phyloP scores from a whole-genome alignment of 2,797 vertebrate species.

The Lacerta bilineata region DNA sequence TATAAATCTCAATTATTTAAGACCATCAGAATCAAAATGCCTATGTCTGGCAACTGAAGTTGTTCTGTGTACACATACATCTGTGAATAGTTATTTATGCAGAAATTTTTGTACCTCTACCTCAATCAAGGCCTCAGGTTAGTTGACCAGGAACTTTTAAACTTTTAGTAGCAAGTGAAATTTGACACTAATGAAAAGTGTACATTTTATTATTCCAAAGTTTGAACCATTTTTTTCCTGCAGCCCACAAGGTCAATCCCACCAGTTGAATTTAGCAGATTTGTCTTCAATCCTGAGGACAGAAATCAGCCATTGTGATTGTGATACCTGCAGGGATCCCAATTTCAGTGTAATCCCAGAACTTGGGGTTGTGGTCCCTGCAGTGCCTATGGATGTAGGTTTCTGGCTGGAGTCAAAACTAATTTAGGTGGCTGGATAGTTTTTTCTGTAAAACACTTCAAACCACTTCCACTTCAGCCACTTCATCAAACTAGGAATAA shows the following conservation, averaged over 20 bases:
- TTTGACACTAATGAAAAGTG: not conserved
- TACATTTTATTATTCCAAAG: not conserved
- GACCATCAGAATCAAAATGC: not conserved
- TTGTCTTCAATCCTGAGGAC: too few species aligned
- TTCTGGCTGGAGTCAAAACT: not conserved
- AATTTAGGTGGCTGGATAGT: not conserved
- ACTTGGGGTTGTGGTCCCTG: not conserved
- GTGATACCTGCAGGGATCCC: too few species aligned
- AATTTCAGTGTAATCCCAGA: too few species aligned
- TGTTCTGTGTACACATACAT: slow-evolving; percentile 2
- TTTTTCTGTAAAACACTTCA: too few species aligned
- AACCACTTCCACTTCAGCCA: too few species aligned
- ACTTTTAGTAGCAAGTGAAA: not conserved
- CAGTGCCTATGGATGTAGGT: not conserved
- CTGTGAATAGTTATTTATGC: slow-evolving; percentile 16
- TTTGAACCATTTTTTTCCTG: not conserved
- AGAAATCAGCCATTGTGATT: too few species aligned
- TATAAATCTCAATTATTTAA: not conserved
- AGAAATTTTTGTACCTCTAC: not conserved
- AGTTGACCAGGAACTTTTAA: not conserved
- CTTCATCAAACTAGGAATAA: too few species aligned
- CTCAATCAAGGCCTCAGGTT: not conserved
- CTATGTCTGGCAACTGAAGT: slow-evolving; percentile 52
- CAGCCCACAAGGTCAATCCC: not conserved
- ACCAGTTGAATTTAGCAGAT: not conserved